Percentiles rank a stretch among this genome's conserved stretches.
Evolutionary conservation across 1,140 invertebrate genomes (phyloP).

Genomic region (Hylaeus anthracinus): DNA sequence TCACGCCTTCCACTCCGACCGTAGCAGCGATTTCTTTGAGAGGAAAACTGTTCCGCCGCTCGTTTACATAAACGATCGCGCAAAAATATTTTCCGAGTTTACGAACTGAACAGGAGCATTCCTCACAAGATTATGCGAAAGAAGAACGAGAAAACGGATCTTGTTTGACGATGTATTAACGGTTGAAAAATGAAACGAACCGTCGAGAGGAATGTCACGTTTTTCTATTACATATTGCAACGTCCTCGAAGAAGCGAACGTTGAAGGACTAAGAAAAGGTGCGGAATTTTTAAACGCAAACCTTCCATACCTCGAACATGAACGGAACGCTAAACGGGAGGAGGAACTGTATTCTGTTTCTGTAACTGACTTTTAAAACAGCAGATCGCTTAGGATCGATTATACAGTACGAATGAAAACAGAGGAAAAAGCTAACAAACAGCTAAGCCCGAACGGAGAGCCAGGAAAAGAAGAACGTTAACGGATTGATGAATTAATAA

Average conservation of each 20-base stretch:
- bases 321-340: neutral
- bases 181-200: too few species aligned
- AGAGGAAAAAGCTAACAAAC: neutral
- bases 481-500: conserved; percentile 53
- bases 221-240: too few species aligned
- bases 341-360: too few species aligned
- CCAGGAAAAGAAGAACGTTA: neutral
- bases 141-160: neutral
- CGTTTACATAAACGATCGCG: neutral
- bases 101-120: neutral
- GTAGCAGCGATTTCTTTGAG: neutral
- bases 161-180: neutral
- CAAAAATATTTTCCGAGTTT: neutral
- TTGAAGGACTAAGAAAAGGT: too few species aligned
- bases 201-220: too few species aligned
- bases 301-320: neutral
- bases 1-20: neutral
- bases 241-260: too few species aligned
- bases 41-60: neutral
- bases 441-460: neutral
- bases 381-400: neutral
- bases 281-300: neutral
- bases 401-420: neutral
- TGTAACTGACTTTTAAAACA: neutral
- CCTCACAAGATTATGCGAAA: neutral